Base-by-base conservation (phyloP, 2,797 vertebrate species). In the Thunnus albacares region DNA sequence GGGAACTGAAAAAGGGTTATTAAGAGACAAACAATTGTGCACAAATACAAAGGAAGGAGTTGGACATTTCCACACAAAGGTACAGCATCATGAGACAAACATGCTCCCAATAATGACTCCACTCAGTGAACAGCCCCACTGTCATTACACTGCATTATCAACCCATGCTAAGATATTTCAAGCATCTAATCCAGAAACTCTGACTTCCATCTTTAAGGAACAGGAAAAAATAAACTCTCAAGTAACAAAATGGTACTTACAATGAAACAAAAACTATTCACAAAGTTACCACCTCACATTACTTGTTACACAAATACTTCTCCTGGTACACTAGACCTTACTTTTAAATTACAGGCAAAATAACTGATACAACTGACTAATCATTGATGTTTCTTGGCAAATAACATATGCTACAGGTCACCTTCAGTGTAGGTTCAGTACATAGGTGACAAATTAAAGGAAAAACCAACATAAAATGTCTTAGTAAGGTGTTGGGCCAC, bases 1-100 rank as follows among this genome's bases (percentile, higher is more conserved):
- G 58, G 72, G 71, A 87, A 90, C 92, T 93, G 80, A 90, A 94
- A 88, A 80, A 9, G 45, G 75, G 88, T 94, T 89, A 92, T 82
- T 93, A 72, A 56, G 55, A 88, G 35, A 83, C 75, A 93, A 58
- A 83, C 57, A 90, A 55, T 57, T 77, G 60, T 80, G 75, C 64
- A 91, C 59, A 93, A 55, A 87, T 61, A 86, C 57, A 90, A 30
- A 58, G 13, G 13, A 84, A 30, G 86, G 56, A 81, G 28, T 51
- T 49, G 30, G 24, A 79, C 81, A 86, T 72, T 76, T 79, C 49
- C 38, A 88, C 55, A 88, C 18, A 83, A 53, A 55, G 12, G 1
- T 38, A 87, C 43, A 78, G 4, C 53, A 78, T 28, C 52, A 55
- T 45, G 22, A 83, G 20, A 74, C 43, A 74, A 18, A 52, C 41